Evolutionary conservation across 2,113 vertebrate genomes (phyloP).

Genomic region (Terrapene triunguis): DNA sequence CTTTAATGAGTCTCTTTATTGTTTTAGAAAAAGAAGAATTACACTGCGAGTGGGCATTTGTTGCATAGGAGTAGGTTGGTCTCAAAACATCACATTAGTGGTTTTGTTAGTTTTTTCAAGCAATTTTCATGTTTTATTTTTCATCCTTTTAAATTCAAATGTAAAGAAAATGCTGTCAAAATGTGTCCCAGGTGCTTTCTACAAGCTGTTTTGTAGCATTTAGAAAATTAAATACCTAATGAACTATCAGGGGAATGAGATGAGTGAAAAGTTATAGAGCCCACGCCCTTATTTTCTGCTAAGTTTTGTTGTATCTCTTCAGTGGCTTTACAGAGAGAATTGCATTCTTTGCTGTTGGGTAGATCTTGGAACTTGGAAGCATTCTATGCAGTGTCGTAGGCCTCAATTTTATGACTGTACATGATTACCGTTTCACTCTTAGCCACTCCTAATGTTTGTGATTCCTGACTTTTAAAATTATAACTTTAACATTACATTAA

Average conservation of each 20-base stretch:
- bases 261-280: not conserved
- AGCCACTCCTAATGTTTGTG: not conserved
- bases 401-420: not conserved
- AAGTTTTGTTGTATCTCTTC: not conserved
- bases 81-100: not conserved
- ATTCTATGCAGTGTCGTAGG: not conserved
- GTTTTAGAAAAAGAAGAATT: not conserved
- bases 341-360: not conserved
- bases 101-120: conserved; percentile 25
- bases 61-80: not conserved
- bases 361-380: not conserved
- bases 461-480: not conserved
- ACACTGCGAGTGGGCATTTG: accelerated
- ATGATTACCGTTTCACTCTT: not conserved
- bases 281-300: not conserved
- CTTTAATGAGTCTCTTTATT: not conserved
- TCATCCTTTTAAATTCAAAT: not conserved
- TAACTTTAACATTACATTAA: not conserved
- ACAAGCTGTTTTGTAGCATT: not conserved
- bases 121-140: not conserved
- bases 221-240: not conserved
- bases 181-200: not conserved
- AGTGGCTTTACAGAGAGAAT: accelerated
- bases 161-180: not conserved
- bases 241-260: not conserved